Conservation (phyloP, 2,113 vertebrate species). For the Hemichromis elongatus region DNA sequence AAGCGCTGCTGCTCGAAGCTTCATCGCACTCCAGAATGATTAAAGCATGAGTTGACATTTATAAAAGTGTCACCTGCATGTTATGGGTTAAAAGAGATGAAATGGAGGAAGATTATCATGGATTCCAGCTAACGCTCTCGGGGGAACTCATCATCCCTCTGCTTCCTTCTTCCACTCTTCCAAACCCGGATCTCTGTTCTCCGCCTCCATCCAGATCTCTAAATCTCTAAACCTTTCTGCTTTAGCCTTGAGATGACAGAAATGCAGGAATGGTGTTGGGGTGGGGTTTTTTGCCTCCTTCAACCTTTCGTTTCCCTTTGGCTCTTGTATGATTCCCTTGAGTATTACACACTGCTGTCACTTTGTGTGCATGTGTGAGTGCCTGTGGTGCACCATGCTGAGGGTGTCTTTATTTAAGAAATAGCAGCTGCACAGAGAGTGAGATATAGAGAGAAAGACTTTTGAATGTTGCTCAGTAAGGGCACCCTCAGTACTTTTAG, state of each 20-base stretch:
- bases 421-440: neutral
- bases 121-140: neutral
- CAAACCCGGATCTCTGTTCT: neutral
- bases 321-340: neutral
- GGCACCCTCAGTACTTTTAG: neutral
- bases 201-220: neutral
- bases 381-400: neutral
- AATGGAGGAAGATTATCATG: neutral
- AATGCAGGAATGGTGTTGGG: neutral
- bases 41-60: constrained; percentile 13
- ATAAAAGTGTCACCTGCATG: neutral
- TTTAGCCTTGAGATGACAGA: neutral
- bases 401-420: neutral
- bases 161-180: neutral
- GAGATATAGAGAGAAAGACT: neutral
- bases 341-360: neutral
- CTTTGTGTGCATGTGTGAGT: neutral
- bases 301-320: neutral
- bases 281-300: neutral
- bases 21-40: neutral
- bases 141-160: neutral
- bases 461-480: neutral
- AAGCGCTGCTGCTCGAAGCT: neutral
- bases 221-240: neutral
- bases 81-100: neutral